These are phyloP conservation scores for Alca torda DNA, from an alignment of 2,797 vertebrate species.

Conservation along the genomic window DNA sequence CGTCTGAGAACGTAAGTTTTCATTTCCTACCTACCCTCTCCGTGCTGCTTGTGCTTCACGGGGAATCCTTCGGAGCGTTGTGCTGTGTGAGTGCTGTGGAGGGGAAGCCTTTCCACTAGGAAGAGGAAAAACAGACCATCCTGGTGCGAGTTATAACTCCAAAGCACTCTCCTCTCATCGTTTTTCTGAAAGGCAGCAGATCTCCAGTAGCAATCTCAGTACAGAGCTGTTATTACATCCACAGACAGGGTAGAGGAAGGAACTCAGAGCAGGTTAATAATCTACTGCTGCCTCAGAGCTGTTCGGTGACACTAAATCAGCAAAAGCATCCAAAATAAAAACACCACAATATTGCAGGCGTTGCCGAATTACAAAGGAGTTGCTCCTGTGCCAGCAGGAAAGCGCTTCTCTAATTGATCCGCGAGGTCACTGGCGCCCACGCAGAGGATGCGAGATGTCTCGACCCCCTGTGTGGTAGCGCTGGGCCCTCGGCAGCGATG, in stretches of 20 bases:
- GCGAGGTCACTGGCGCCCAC: background rate
- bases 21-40: background rate
- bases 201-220: background rate
- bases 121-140: background rate
- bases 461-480: fast-evolving
- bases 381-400: background rate
- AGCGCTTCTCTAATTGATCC: background rate
- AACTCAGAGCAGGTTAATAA: constrained; percentile 5
- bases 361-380: background rate
- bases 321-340: constrained; percentile 8
- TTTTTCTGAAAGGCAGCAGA: constrained; percentile 1
- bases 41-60: fast-evolving
- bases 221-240: background rate
- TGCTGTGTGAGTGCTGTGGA: background rate
- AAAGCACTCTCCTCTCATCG: background rate
- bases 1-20: background rate
- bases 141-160: background rate
- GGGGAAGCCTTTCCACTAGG: background rate
- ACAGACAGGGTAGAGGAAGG: background rate
- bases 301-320: background rate
- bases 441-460: fast-evolving
- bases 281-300: background rate
- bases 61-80: background rate
- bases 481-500: background rate
- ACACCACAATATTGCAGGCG: background rate